Conservation (phyloP, 2,888 invertebrate genomes). For the Aleiodes testaceus region DNA sequence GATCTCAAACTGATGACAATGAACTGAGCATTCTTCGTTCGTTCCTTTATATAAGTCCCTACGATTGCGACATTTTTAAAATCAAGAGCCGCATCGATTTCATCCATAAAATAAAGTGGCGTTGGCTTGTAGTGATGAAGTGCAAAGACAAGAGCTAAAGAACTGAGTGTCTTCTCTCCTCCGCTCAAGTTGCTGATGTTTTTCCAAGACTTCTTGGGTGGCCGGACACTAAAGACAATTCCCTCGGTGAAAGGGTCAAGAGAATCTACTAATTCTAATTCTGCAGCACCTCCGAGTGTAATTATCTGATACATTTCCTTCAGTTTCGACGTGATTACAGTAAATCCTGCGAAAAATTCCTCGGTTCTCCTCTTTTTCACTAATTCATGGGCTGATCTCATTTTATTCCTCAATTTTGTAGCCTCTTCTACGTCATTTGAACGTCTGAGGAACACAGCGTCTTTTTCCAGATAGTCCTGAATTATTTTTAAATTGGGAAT, state of each 20-base stretch:
- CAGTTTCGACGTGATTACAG: slow-evolving; percentile 90
- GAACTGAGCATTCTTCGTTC: slow-evolving; percentile 98
- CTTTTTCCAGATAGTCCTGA: slow-evolving; percentile 81
- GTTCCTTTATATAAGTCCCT: slow-evolving; percentile 96
- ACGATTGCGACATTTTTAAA: slow-evolving; percentile 99
- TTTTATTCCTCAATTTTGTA: slow-evolving; percentile 83
- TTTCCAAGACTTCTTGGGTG: slow-evolving; percentile 99
- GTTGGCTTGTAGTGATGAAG: slow-evolving; percentile 98
- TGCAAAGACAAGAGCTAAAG: slow-evolving; percentile 96
- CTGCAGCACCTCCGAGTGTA: slow-evolving; percentile 97
- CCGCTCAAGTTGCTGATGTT: slow-evolving; percentile 97
- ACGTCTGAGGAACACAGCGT: slow-evolving; percentile 82
- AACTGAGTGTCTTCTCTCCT: slow-evolving; percentile 98
- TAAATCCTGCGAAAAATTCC: slow-evolving; percentile 79
- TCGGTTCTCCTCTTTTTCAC: slow-evolving; percentile 70
- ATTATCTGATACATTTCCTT: slow-evolving; percentile 99
- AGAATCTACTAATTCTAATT: slow-evolving; percentile 94
- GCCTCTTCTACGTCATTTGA: slow-evolving; percentile 87
- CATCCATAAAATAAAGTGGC: slow-evolving; percentile 98
- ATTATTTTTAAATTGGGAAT: slow-evolving; percentile 69
- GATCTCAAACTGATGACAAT: slow-evolving; percentile 97
- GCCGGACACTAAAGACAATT: slow-evolving; percentile 95
- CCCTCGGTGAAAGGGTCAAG: slow-evolving; percentile 98
- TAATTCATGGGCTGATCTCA: slow-evolving; percentile 82
- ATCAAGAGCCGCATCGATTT: slow-evolving; percentile 98